Conservation (phyloP, 2,113 vertebrate species). For the Mellivora capensis region DNA sequence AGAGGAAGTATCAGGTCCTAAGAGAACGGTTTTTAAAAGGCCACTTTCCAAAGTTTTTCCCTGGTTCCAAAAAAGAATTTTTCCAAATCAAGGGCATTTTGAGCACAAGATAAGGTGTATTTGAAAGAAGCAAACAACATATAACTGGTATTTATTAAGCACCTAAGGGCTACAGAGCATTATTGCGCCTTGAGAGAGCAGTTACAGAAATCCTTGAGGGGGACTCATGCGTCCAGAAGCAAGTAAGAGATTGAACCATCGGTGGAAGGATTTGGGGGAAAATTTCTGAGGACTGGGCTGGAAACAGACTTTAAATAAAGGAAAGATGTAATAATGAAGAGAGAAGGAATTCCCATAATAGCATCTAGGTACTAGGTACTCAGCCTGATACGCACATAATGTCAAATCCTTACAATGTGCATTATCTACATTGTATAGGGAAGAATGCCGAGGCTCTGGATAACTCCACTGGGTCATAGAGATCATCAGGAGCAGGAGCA, state of each 20-base stretch:
- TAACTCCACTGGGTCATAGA: neutral
- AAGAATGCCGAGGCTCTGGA: neutral
- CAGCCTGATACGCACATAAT: neutral
- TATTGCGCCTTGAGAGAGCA: neutral
- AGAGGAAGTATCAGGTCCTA: slow-evolving; percentile 20
- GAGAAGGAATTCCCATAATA: neutral
- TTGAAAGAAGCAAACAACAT: neutral
- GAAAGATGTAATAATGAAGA: neutral
- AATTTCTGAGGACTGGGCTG: neutral
- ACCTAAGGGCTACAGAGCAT: neutral
- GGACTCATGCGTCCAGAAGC: neutral
- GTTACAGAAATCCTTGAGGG: neutral
- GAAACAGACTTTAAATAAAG: neutral
- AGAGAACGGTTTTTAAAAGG: slow-evolving; percentile 48
- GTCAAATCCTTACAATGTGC: neutral
- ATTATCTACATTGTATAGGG: neutral
- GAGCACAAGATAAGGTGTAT: neutral
- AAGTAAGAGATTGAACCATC: neutral
- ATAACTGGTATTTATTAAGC: neutral
- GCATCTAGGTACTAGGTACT: neutral
- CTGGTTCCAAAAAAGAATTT: slow-evolving; percentile 39
- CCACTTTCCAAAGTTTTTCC: slow-evolving; percentile 17
- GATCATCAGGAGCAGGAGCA: neutral
- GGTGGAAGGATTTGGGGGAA: neutral
- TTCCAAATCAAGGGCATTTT: slow-evolving; percentile 15